Conservation (phyloP, 2,888 invertebrate genomes). For the Coelopa pilipes region DNA sequence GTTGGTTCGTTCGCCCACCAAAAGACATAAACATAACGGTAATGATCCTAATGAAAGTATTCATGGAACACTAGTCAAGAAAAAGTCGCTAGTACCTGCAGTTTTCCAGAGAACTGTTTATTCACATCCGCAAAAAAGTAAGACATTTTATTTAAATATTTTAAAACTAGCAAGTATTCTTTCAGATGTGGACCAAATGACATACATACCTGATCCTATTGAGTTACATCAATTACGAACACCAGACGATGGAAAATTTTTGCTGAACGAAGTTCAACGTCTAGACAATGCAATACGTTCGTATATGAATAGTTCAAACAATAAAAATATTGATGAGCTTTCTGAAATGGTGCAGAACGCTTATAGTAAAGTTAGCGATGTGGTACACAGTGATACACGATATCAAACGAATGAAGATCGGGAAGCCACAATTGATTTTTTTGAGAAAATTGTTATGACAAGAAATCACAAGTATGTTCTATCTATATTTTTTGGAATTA, state of each 20-base stretch:
- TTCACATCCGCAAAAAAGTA: constrained; percentile 38
- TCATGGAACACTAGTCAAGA: constrained; percentile 50
- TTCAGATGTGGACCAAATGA: constrained; percentile 47
- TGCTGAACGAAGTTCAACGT: constrained; percentile 63
- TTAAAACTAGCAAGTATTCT: too few relatives aligned
- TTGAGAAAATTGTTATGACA: constrained; percentile 93
- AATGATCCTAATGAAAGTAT: constrained; percentile 17
- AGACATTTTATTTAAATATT: neutral
- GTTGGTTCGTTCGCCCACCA: constrained; percentile 43
- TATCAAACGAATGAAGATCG: constrained; percentile 73
- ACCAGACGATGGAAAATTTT: constrained; percentile 64
- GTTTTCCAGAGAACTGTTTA: constrained; percentile 62
- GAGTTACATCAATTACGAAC: constrained; percentile 62
- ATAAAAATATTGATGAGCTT: constrained; percentile 78
- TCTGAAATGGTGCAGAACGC: constrained; percentile 92
- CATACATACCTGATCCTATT: constrained; percentile 57
- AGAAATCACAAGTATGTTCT: constrained; percentile 83
- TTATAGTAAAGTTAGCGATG: constrained; percentile 70
- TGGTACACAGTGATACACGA: constrained; percentile 60
- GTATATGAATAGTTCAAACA: constrained; percentile 55
- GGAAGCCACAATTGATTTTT: constrained; percentile 88
- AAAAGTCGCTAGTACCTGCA: constrained; percentile 60
- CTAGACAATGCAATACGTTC: constrained; percentile 61
- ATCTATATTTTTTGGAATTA: neutral
- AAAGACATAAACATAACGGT: constrained; percentile 27